Evolutionary conservation across 1,140 invertebrate genomes (phyloP).

Genomic region (Anoplolepis gracilipes): DNA sequence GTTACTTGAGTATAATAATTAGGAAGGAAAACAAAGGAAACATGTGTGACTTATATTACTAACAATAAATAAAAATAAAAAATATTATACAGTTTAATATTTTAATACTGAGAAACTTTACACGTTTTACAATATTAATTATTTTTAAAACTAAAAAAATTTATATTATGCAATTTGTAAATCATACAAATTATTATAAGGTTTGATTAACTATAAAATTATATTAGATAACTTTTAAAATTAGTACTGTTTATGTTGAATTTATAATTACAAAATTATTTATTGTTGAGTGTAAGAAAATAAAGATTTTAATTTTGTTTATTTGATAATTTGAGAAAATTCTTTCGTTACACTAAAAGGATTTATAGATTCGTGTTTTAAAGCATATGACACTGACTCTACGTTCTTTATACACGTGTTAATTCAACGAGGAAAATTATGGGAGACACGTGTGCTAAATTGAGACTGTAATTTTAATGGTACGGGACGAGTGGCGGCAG

Average conservation of each 20-base stretch:
- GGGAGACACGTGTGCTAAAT: constrained; percentile 73
- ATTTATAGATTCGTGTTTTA: constrained; percentile 3
- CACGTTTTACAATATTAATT: neutral
- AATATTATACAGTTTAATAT: neutral
- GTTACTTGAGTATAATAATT: neutral
- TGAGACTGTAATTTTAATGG: constrained; percentile 75
- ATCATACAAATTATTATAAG: neutral
- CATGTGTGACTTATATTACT: too few species aligned
- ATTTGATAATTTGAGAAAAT: neutral
- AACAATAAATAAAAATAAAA: neutral
- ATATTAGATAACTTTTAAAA: constrained; percentile 2
- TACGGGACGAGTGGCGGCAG: constrained; percentile 26
- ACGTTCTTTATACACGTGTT: constrained; percentile 51
- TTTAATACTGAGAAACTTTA: too few species aligned
- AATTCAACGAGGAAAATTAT: constrained; percentile 69
- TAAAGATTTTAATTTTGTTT: neutral
- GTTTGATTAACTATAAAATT: neutral
- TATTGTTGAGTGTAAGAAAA: neutral
- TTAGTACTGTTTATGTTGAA: neutral
- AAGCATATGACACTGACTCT: constrained; percentile 42
- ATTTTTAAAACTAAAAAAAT: neutral
- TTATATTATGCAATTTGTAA: neutral
- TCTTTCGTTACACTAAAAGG: neutral
- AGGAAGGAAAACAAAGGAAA: too few species aligned
- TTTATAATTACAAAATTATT: neutral